phyloP scores from a whole-genome alignment of 53 echinoderm and acorn worm genomes.

The Hippasteria phrygiana region DNA sequence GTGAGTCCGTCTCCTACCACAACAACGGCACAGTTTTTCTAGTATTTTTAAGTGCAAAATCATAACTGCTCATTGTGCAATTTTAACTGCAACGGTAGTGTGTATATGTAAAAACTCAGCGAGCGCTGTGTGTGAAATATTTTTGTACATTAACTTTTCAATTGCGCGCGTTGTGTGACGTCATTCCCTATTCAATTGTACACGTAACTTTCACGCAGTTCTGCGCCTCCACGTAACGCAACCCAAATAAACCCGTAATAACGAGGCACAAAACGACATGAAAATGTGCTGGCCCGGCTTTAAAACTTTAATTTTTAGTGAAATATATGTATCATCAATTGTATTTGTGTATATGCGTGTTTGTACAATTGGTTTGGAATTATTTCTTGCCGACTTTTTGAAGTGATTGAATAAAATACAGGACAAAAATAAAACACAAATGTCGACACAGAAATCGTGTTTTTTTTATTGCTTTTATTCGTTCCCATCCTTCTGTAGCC shows the following conservation, averaged over 20 bases:
- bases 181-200: not conserved
- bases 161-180: slow-evolving; percentile 2
- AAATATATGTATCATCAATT: not conserved
- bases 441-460: not conserved
- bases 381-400: not conserved
- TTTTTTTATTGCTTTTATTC: not conserved
- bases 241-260: not conserved
- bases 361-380: not conserved
- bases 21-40: not conserved
- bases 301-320: not conserved
- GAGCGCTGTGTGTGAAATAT: not conserved
- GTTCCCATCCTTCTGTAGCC: not conserved
- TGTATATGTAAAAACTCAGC: not conserved
- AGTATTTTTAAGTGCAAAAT: not conserved
- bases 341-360: not conserved
- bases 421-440: not conserved
- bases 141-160: not conserved
- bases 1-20: slow-evolving; percentile 10
- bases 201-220: not conserved
- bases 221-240: not conserved
- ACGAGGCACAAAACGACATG: not conserved
- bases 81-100: not conserved
- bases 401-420: not conserved
- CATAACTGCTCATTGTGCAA: not conserved
- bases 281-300: not conserved